A percentile compares a stretch with the other conserved stretches of the same genome.
Evolutionary conservation across 2,797 vertebrate genomes (phyloP).

Genomic region (Mastacembelus armatus): DNA sequence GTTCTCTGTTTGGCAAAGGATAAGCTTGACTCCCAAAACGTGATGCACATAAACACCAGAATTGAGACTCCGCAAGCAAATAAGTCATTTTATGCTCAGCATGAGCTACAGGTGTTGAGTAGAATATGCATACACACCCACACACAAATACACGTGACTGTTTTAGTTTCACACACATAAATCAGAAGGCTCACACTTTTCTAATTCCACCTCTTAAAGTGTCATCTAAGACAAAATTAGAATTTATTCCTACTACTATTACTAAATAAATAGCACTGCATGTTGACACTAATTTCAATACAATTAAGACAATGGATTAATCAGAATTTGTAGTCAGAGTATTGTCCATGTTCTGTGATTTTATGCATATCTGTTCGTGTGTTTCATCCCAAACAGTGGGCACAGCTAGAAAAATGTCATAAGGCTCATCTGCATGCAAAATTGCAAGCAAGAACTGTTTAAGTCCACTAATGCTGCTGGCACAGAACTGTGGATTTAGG

Average conservation of each 20-base stretch:
- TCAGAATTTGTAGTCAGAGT: neutral
- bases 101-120: conserved; percentile 53
- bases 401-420: neutral
- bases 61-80: conserved; percentile 25
- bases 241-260: conserved; percentile 28
- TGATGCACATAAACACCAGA: conserved; percentile 29
- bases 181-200: conserved; percentile 16
- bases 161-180: conserved; percentile 4
- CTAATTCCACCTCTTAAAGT: conserved; percentile 24
- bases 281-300: neutral
- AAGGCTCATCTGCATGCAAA: neutral
- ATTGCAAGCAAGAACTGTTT: neutral
- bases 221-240: conserved; percentile 18
- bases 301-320: conserved; percentile 9
- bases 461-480: neutral
- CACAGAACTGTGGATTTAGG: conserved; percentile 11
- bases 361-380: neutral
- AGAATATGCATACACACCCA: conserved; percentile 37
- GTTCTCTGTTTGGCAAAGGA: conserved; percentile 29
- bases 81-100: conserved; percentile 43
- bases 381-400: neutral
- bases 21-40: conserved; percentile 37
- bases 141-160: neutral
- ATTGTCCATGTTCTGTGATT: neutral
- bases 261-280: neutral